These are phyloP conservation scores for Cassiopea xamachana DNA, from an alignment of 30 jellyfish, hydroid and myxozoan genomes.

Conservation along the genomic window DNA sequence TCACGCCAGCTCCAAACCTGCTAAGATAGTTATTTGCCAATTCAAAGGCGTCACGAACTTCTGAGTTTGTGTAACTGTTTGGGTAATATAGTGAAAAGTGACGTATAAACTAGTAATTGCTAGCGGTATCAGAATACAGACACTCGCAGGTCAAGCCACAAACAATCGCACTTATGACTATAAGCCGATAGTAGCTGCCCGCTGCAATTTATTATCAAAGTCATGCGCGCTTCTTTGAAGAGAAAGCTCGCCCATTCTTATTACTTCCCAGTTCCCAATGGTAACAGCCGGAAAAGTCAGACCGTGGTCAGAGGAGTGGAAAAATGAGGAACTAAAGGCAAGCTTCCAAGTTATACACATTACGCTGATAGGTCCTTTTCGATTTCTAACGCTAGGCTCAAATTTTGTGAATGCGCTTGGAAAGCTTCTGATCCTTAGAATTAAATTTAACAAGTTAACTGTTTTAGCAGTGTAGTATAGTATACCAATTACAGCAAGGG, in stretches of 20 bases:
- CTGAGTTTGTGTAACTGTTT: conserved; percentile 52
- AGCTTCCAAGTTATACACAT: no score
- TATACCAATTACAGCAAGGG: no score
- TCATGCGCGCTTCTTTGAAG: conserved; percentile 60
- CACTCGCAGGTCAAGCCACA: conserved; percentile 72
- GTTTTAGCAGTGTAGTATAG: no score
- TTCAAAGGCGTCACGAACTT: conserved; percentile 31
- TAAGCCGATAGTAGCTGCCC: conserved; percentile 74
- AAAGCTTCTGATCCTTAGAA: no score
- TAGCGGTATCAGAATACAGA: conserved; percentile 56
- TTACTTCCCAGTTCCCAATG: conserved; percentile 69
- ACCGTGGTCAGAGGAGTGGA: conserved; percentile 31
- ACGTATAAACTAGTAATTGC: conserved; percentile 53
- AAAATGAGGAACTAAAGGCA: neutral
- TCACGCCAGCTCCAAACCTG: neutral
- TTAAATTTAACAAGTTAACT: no score
- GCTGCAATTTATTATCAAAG: conserved; percentile 64
- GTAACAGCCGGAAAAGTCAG: conserved; percentile 43
- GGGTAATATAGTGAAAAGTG: conserved; percentile 56
- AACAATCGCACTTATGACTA: conserved; percentile 51
- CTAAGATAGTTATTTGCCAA: neutral
- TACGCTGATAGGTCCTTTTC: no score
- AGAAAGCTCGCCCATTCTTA: conserved; percentile 42
- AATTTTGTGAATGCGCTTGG: no score
- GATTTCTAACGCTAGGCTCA: no score